Evolutionary conservation across 2,888 invertebrate genomes (phyloP).

Genomic region (Eucriotettix oculatus): DNA sequence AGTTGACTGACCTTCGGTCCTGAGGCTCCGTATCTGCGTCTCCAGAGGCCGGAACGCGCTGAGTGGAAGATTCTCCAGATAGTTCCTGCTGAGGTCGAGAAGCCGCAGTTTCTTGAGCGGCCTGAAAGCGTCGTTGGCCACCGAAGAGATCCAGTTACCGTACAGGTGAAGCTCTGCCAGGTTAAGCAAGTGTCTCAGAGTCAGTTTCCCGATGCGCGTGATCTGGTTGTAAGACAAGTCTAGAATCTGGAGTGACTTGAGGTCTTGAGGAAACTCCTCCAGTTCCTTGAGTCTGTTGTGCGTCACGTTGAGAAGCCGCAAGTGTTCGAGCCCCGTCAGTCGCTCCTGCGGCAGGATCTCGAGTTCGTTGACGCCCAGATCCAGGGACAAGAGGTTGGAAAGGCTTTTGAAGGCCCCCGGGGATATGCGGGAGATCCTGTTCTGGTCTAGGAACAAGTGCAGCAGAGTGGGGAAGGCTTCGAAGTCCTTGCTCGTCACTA

Average conservation of each 20-base stretch:
- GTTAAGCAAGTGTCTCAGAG: conserved; percentile 59
- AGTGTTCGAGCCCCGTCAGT: conserved; percentile 54
- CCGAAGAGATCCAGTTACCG: conserved; percentile 65
- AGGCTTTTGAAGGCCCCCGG: conserved; percentile 71
- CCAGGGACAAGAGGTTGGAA: conserved; percentile 57
- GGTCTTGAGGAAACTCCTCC: conserved; percentile 63
- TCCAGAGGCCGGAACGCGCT: conserved; percentile 63
- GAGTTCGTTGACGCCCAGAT: conserved; percentile 67
- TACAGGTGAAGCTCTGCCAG: conserved; percentile 61
- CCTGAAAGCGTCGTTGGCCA: conserved; percentile 62
- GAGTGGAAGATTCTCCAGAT: conserved; percentile 61
- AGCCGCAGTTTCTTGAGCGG: conserved; percentile 56
- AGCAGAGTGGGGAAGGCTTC: conserved; percentile 64
- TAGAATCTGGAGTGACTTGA: conserved; percentile 58
- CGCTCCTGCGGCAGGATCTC: conserved; percentile 71
- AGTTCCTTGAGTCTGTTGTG: conserved; percentile 66
- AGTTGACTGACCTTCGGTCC: conserved; percentile 65
- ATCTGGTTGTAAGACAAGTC: conserved; percentile 72
- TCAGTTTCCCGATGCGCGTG: conserved; percentile 53
- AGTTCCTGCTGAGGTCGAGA: conserved; percentile 68
- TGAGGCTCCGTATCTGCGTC: conserved; percentile 60
- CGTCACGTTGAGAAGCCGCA: conserved; percentile 53
- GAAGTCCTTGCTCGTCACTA: conserved; percentile 71
- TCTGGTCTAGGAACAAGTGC: conserved; percentile 54
- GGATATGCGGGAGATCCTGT: conserved; percentile 60